These are phyloP conservation scores for Drosophila suboccidentalis DNA, from an alignment of 2,888 invertebrate genomes.

Conservation along the genomic window DNA sequence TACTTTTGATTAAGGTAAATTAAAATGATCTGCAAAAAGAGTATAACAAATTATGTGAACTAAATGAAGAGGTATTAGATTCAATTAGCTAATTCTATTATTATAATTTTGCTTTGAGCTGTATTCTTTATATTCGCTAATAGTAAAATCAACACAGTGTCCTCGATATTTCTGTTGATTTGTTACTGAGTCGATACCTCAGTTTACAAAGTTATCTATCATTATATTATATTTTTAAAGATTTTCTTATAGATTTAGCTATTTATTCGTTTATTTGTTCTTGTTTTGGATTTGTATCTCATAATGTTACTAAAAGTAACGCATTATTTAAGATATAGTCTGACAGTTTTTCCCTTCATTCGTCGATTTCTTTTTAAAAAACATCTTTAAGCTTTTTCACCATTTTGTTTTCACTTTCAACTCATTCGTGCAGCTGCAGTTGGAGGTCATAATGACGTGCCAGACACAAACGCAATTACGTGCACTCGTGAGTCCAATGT, in stretches of 20 bases:
- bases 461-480: constrained; percentile 66
- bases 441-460: constrained; percentile 41
- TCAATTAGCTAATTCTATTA: no score
- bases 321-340: constrained; percentile 1
- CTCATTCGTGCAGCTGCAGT: constrained; percentile 31
- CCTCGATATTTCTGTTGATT: background rate
- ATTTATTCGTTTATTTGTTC: no score
- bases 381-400: constrained; percentile 18
- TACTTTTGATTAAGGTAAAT: no score
- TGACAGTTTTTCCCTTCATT: no score
- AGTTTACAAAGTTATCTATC: background rate
- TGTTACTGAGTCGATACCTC: no score
- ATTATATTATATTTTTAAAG: no score
- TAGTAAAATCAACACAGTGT: background rate
- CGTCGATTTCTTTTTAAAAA: constrained; percentile 26
- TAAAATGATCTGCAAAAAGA: background rate
- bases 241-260: no score
- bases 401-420: constrained; percentile 34
- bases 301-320: background rate
- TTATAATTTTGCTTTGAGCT: no score
- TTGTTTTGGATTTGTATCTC: background rate
- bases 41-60: no score
- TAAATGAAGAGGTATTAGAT: no score
- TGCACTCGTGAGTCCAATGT: constrained; percentile 62
- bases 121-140: background rate